phyloP scores from a whole-genome alignment of 2,888 invertebrate species.

The Ophraella communa region DNA sequence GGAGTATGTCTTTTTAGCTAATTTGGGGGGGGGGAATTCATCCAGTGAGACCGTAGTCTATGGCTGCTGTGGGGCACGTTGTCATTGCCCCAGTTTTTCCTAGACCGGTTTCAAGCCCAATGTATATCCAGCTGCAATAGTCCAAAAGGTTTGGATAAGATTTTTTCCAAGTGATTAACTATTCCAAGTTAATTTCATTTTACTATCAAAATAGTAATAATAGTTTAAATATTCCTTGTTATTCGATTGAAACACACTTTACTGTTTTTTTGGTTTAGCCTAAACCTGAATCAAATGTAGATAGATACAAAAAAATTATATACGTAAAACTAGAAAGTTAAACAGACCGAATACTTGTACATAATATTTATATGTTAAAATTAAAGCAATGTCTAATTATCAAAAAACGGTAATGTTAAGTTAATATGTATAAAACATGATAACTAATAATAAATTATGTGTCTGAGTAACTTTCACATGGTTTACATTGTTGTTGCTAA shows the following conservation, averaged over 20 bases:
- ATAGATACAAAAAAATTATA: slow-evolving; percentile 42
- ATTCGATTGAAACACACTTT: slow-evolving; percentile 4
- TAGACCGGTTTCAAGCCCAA: no score
- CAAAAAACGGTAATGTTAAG: slow-evolving; percentile 4
- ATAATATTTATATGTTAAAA: slow-evolving; percentile 8
- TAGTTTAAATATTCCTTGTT: background rate
- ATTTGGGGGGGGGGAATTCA: no score
- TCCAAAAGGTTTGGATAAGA: no score
- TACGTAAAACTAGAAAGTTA: slow-evolving; percentile 44
- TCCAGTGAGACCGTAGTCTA: no score
- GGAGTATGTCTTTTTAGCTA: no score
- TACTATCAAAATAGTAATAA: no score
- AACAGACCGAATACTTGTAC: slow-evolving; percentile 31
- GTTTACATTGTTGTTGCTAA: slow-evolving; percentile 58
- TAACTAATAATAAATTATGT: slow-evolving; percentile 24
- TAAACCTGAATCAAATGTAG: slow-evolving; percentile 34
- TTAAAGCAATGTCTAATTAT: slow-evolving; percentile 1
- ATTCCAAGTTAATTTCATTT: no score
- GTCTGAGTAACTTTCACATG: slow-evolving; percentile 47
- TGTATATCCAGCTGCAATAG: no score
- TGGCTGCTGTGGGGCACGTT: no score
- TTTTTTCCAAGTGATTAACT: no score
- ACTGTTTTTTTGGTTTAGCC: slow-evolving; percentile 1
- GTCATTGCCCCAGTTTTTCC: no score
- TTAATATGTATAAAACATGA: slow-evolving; percentile 26